Evolutionary conservation across 2,113 vertebrate genomes (phyloP), one percentile per base, ranked within the genome.

Genomic region (Gallinago jamesoni): DNA sequence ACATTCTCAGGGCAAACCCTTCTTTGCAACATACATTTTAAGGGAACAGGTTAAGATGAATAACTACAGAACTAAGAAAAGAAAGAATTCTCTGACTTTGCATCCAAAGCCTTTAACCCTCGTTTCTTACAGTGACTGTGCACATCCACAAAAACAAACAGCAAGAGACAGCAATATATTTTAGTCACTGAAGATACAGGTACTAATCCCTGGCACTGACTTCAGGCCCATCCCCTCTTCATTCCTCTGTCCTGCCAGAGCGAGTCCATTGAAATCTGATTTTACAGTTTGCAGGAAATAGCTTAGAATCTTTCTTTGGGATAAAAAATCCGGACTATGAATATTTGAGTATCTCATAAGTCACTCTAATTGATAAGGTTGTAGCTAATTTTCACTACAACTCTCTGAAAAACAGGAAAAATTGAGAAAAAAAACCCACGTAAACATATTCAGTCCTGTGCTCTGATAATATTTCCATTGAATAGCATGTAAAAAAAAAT

Each of bases 61-160:
- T 43, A 10, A 48, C 27, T 62, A 43, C 60, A 74, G 79, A 53
- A 30, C 14, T 72, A 31, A 47, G 72, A 87, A 52, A 63, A 63
- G 14, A 81, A 60, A 24, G 16, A 56, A 31, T 19, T 12, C n/a
- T 55, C 37, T 47, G 35, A 56, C 27, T 70, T 70, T 22, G 23
- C 31, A 70, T 19, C 41, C 60, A 76, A 1, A 33, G 48, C 47
- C 47, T 69, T 68, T 68, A 69, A 69, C 12, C 10, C 7, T 7
- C 1, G 0, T 50, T 69, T 70, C 35, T n/a, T 50, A 63, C 8
- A 8, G 41, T 30, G 43, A 25, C 56, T 1, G 1, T 2, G 0
- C 22, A 28, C 20, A 68, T 20, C 76, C 39, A 16, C 21, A 63
- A 31, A 69, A 57, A 69, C 41, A 63, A 43, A 50, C 6, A 45